A percentile compares a stretch with the other conserved stretches of the same genome.
phyloP scores from a whole-genome alignment of 1,140 invertebrate genomes.

The Drosophila gunungcola region DNA sequence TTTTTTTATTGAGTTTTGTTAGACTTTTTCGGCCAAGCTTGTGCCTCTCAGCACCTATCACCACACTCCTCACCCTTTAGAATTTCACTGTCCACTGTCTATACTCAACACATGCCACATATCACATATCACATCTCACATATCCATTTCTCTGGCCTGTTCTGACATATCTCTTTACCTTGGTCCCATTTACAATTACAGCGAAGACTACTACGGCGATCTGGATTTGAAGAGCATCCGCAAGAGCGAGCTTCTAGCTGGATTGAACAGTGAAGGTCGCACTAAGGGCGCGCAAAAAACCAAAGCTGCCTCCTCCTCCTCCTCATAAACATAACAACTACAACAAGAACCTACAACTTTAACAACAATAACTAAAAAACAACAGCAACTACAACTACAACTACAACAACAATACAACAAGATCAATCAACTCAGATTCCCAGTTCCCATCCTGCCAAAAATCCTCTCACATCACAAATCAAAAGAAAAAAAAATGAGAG shows the following conservation, averaged over 20 bases:
- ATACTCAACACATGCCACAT: conserved; percentile 28
- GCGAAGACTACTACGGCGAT: conserved; percentile 98
- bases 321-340: conserved; percentile 81
- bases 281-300: conserved; percentile 80
- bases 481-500: conserved; percentile 28
- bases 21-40: conserved; percentile 48
- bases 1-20: conserved; percentile 13
- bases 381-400: conserved; percentile 44
- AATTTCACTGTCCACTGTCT: conserved; percentile 24
- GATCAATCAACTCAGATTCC: conserved; percentile 70
- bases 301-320: conserved; percentile 84
- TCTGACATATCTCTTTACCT: conserved; percentile 81
- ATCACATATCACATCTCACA: conserved; percentile 28
- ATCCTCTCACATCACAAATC: conserved; percentile 57
- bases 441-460: conserved; percentile 41
- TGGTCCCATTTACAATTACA: conserved; percentile 86
- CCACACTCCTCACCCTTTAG: conserved; percentile 12
- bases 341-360: conserved; percentile 57
- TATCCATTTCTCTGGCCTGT: conserved; percentile 73
- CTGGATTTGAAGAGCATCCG: conserved; percentile 96
- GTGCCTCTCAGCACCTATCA: conserved; percentile 37
- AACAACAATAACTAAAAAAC: conserved; percentile 57
- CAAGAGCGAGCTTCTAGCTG: conserved; percentile 94
- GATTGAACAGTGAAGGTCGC: conserved; percentile 88
- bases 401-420: conserved; percentile 63